Base-by-base conservation (phyloP, 1,140 invertebrate genomes). In the Caerostris extrusa region DNA sequence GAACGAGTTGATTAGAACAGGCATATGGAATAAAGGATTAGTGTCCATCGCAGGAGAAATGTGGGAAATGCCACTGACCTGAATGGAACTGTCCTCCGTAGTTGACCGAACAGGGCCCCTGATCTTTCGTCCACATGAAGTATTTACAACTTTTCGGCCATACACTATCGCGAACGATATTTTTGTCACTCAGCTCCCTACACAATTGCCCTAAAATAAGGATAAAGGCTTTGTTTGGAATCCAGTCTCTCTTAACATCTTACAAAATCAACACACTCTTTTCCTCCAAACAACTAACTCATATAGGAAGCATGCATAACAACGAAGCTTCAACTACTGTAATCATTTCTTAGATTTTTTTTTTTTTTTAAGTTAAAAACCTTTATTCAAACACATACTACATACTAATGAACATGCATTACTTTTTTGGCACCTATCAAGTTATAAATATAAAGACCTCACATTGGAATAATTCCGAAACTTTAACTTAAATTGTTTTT, bases 101-200 rank as follows among this genome's bases (percentile, higher is more conserved):
- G 91, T 58, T 93, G 81, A 93, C 91, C 64, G 91, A 93, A 93
- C 91, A 93, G 61, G 91, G 91, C 55, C 58, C 82, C 91, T 93
- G 91, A 93, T 93, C 91, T 93, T 93, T 93, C 81, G 91, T 93
- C 91, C 91, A 93, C 91, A 93, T 93, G 91, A 93, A 93, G 91
- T 93, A 93, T 93, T 93, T 93, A 93, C 91, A 93, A 93, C 91
- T 93, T 93, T 93, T 93, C 91, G 91, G 91, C 91, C 91, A 93
- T 87, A 93, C 91, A 77, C 91, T 93, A 93, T 93, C 91, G 91
- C 91, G 91, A 71, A 93, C 91, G 83, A 93, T 93, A 93, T 93
- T 93, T 93, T 93, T 93, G 91, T 93, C 91, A 93, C 83, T 93
- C 91, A 93, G 91, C 91, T 93, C 91, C 91, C 91, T 93, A 93